A percentile compares a stretch with the other conserved stretches of the same genome.
phyloP scores from a whole-genome alignment of 1,140 invertebrate genomes.

The Nautilus pompilius region DNA sequence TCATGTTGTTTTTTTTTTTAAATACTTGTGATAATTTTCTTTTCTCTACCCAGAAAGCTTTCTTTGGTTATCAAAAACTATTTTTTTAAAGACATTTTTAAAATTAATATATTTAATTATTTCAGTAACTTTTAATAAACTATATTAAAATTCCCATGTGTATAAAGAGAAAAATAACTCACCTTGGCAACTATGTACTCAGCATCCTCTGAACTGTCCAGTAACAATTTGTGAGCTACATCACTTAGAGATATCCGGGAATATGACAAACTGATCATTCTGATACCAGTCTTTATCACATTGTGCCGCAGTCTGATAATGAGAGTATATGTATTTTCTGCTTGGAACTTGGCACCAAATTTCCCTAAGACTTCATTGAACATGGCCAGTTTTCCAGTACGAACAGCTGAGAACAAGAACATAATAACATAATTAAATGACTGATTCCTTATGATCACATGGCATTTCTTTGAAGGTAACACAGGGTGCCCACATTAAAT shows the following conservation, averaged over 20 bases:
- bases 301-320: conserved; percentile 91
- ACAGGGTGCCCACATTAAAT: too few species aligned
- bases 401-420: conserved; percentile 68
- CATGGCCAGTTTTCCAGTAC: conserved; percentile 87
- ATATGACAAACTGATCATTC: conserved; percentile 95
- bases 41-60: too few species aligned
- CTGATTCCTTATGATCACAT: too few species aligned
- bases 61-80: too few species aligned
- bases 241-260: conserved; percentile 93
- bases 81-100: too few species aligned
- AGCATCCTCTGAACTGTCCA: conserved; percentile 95
- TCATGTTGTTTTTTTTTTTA: too few species aligned
- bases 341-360: conserved; percentile 53
- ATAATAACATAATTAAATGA: conserved; percentile 4
- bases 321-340: conserved; percentile 91
- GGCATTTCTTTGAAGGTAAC: too few species aligned
- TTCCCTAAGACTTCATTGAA: conserved; percentile 94
- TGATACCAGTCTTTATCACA: conserved; percentile 98
- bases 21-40: too few species aligned
- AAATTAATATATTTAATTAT: too few species aligned
- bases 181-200: conserved; percentile 98
- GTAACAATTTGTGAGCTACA: conserved; percentile 87
- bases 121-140: too few species aligned
- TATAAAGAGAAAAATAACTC: conserved; percentile 3
- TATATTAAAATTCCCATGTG: too few species aligned